Evolutionary conservation across 1,140 invertebrate genomes (phyloP).

Genomic region (Drosophila chauvacae): DNA sequence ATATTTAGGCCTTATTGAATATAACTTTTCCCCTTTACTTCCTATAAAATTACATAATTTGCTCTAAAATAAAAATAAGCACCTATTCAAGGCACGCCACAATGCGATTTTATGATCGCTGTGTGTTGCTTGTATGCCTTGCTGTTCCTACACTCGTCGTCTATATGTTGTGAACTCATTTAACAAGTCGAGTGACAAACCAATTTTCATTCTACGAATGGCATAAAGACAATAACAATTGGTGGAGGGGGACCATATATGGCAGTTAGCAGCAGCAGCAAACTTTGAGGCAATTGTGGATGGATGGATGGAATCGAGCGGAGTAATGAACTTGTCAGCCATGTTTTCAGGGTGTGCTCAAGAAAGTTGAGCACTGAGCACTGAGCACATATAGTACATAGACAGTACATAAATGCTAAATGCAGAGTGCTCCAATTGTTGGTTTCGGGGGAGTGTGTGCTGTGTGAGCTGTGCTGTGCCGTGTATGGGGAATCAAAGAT

Average conservation of each 20-base stretch:
- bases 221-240: slow-evolving; percentile 50
- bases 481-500: slow-evolving; percentile 39
- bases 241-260: slow-evolving; percentile 24
- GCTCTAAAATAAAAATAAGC: neutral
- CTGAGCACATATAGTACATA: slow-evolving; percentile 13
- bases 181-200: slow-evolving; percentile 48
- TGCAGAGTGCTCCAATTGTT: slow-evolving; percentile 74
- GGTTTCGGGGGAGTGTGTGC: slow-evolving; percentile 15
- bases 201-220: slow-evolving; percentile 51
- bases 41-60: slow-evolving; percentile 1
- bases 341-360: slow-evolving; percentile 73
- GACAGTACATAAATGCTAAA: slow-evolving; percentile 30
- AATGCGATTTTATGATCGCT: slow-evolving; percentile 35
- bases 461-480: neutral
- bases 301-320: slow-evolving; percentile 24
- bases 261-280: slow-evolving; percentile 41
- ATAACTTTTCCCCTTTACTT: neutral
- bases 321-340: slow-evolving; percentile 82
- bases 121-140: neutral
- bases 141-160: slow-evolving; percentile 6
- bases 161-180: slow-evolving; percentile 26
- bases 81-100: slow-evolving; percentile 26
- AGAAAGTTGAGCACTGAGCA: slow-evolving; percentile 60
- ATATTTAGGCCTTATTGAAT: neutral
- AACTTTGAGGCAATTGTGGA: slow-evolving; percentile 32